Evolutionary conservation across 2,888 invertebrate species (phyloP).

Genomic region (Gnatocerus cornutus): DNA sequence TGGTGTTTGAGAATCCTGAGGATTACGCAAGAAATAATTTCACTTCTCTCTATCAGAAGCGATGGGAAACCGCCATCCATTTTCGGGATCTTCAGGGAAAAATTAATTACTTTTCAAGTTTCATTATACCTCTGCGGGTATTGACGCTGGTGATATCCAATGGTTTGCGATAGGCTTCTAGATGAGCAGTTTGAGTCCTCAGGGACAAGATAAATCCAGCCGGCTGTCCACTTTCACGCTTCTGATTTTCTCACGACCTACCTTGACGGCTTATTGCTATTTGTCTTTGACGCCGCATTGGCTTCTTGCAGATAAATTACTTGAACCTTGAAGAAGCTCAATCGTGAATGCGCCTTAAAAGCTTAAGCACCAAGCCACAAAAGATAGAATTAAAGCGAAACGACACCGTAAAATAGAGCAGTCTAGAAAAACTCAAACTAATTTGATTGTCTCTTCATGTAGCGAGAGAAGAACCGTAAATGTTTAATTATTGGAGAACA

Average conservation of each 20-base stretch:
- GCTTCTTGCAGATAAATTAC: constrained; percentile 44
- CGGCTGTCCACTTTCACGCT: constrained; percentile 54
- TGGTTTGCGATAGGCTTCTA: constrained; percentile 51
- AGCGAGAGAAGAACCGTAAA: constrained; percentile 21
- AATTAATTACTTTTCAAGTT: constrained; percentile 35
- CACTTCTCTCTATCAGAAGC: too few relatives aligned
- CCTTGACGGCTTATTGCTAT: constrained; percentile 56
- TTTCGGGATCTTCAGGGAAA: constrained; percentile 17
- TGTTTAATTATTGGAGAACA: constrained; percentile 23
- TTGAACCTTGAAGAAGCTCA: constrained; percentile 32
- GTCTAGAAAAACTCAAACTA: constrained; percentile 31
- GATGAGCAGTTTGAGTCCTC: constrained; percentile 44
- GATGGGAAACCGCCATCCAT: too few relatives aligned
- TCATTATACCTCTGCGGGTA: constrained; percentile 26
- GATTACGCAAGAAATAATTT: too few relatives aligned
- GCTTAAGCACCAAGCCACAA: constrained; percentile 30
- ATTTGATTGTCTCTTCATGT: constrained; percentile 33
- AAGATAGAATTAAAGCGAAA: constrained; percentile 40
- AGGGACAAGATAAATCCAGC: constrained; percentile 52
- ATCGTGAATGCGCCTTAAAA: constrained; percentile 32
- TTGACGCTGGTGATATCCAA: constrained; percentile 41
- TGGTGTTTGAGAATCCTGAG: too few relatives aligned
- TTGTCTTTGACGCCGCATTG: constrained; percentile 50
- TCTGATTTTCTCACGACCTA: constrained; percentile 53
- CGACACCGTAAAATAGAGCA: constrained; percentile 31